Evolutionary conservation across 1,140 invertebrate genomes (phyloP).

Genomic region (Yoshiicerus persimilis): DNA sequence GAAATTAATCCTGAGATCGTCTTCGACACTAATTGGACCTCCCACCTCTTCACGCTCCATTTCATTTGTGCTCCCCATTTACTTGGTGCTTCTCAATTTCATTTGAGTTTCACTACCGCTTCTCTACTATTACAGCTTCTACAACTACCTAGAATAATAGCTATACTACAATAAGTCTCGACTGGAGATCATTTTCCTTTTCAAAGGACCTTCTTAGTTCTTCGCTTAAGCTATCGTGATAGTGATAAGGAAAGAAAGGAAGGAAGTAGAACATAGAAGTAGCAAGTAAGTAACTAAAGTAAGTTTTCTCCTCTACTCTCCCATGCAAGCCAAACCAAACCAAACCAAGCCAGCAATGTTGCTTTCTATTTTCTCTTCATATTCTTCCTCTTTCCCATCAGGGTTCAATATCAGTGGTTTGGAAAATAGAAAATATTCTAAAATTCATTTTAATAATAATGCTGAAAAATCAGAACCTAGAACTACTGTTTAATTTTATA

Average conservation of each 20-base stretch:
- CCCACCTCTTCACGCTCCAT: slow-evolving; percentile 30
- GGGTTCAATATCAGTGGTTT: background rate
- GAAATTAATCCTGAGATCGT: slow-evolving; percentile 31
- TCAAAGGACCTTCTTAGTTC: background rate
- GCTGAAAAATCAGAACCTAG: no score
- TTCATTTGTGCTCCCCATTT: slow-evolving; percentile 23
- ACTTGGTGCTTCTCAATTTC: slow-evolving; percentile 6
- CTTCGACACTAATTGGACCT: slow-evolving; percentile 32
- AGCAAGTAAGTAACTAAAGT: background rate
- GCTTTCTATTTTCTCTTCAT: background rate
- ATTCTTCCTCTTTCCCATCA: background rate
- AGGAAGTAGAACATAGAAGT: background rate
- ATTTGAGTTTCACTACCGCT: background rate
- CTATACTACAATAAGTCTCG: background rate
- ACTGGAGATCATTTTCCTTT: slow-evolving; percentile 17
- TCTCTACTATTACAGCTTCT: background rate
- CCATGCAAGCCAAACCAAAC: background rate
- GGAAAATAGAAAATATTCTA: no score
- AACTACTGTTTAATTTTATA: no score
- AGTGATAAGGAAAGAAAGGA: background rate
- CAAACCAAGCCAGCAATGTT: background rate
- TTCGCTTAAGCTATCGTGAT: background rate
- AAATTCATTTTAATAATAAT: no score
- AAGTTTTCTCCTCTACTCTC: background rate
- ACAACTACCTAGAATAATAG: background rate